Conservation (phyloP, 2,113 vertebrate genomes). For the Podarcis raffonei region DNA sequence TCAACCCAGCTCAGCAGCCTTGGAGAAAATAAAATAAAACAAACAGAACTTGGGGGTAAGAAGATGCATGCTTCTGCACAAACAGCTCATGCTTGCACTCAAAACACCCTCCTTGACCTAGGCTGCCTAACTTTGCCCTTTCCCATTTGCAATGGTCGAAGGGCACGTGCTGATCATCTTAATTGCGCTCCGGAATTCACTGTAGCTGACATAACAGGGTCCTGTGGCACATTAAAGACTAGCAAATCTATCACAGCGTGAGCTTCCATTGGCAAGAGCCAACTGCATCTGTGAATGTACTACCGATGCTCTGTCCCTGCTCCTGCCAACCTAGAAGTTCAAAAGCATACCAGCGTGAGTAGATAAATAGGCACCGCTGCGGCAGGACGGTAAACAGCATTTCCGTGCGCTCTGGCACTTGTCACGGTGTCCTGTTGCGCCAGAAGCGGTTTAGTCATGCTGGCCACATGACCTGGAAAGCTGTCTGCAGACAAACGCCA, state of each 20-base stretch:
- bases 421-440: no score
- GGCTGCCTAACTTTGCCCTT: neutral
- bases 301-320: neutral
- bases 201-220: neutral
- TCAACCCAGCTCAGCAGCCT: neutral
- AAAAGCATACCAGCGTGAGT: no score
- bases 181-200: neutral
- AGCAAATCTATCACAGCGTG: neutral
- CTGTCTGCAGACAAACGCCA: no score
- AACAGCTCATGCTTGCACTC: neutral
- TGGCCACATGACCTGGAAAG: no score
- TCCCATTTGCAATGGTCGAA: neutral
- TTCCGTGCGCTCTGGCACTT: no score
- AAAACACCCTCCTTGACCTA: neutral
- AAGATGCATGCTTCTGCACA: neutral
- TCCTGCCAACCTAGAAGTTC: no score
- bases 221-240: neutral
- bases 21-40: neutral
- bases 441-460: no score
- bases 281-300: neutral
- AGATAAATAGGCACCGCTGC: no score
- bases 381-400: no score
- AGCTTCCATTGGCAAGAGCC: neutral
- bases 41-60: neutral
- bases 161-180: neutral